These are phyloP conservation scores for Drosophila orosa DNA, from an alignment of 1,140 invertebrate genomes.

Conservation along the genomic window DNA sequence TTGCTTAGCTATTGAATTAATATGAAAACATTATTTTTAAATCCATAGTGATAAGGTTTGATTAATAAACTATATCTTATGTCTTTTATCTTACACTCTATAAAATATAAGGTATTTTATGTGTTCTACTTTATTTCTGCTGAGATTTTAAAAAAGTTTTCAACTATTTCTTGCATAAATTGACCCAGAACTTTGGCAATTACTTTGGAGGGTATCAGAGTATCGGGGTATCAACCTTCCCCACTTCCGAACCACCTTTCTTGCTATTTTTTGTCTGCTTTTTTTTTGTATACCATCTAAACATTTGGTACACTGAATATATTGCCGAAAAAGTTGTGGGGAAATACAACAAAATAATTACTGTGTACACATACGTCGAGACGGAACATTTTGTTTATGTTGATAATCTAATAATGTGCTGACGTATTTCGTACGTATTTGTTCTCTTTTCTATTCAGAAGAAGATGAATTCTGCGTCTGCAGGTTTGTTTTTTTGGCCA, in stretches of 20 bases:
- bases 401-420: constrained; percentile 81
- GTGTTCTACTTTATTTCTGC: neutral
- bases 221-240: neutral
- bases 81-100: too few relatives aligned
- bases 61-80: too few relatives aligned
- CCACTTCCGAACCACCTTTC: neutral
- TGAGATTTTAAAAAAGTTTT: neutral
- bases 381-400: constrained; percentile 78
- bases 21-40: too few relatives aligned
- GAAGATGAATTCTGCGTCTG: constrained; percentile 24
- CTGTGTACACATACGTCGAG: constrained; percentile 50
- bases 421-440: constrained; percentile 30
- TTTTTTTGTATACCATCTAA: neutral
- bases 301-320: constrained; percentile 44
- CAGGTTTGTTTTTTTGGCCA: constrained; percentile 41
- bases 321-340: constrained; percentile 44
- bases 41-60: too few relatives aligned
- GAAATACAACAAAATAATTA: constrained; percentile 42
- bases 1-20: too few relatives aligned
- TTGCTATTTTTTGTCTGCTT: neutral
- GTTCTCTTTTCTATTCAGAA: constrained; percentile 1
- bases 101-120: neutral
- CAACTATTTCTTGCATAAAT: neutral
- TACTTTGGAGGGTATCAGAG: neutral
- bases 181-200: neutral